These are phyloP conservation scores for Cryptops parisi DNA, from an alignment of 2,888 invertebrate species.

Conservation along the genomic window DNA sequence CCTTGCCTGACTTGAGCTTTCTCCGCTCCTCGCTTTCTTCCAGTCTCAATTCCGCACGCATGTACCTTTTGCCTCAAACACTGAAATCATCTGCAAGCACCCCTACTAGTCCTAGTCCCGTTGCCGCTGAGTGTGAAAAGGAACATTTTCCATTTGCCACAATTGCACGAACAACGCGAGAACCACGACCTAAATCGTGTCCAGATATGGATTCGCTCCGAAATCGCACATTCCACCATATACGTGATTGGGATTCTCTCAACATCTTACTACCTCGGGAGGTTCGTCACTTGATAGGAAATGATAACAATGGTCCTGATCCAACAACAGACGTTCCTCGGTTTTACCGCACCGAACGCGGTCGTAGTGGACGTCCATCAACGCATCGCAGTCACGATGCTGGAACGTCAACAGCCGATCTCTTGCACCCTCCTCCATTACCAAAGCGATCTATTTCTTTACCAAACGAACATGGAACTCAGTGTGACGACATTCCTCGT, in stretches of 20 bases:
- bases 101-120: constrained; percentile 1
- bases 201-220: constrained; percentile 67
- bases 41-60: constrained; percentile 34
- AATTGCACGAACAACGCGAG: constrained; percentile 22
- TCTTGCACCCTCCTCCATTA: constrained; percentile 36
- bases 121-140: background rate
- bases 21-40: constrained; percentile 31
- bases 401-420: constrained; percentile 17
- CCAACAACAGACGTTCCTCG: constrained; percentile 76
- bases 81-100: constrained; percentile 24
- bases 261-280: constrained; percentile 75
- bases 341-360: background rate
- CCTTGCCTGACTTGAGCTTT: constrained; percentile 75
- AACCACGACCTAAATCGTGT: constrained; percentile 51
- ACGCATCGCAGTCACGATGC: constrained; percentile 15
- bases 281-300: constrained; percentile 51
- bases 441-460: constrained; percentile 54
- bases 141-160: constrained; percentile 23
- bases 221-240: constrained; percentile 64
- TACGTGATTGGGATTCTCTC: constrained; percentile 86
- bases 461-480: constrained; percentile 38
- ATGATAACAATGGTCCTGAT: constrained; percentile 42
- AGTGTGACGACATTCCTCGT: constrained; percentile 41
- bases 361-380: background rate
- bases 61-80: constrained; percentile 57